A percentile compares a stretch with the other conserved stretches of the same genome.
Evolutionary conservation across 2,888 invertebrate species (phyloP).

Genomic region (Leptinotarsa juncta): DNA sequence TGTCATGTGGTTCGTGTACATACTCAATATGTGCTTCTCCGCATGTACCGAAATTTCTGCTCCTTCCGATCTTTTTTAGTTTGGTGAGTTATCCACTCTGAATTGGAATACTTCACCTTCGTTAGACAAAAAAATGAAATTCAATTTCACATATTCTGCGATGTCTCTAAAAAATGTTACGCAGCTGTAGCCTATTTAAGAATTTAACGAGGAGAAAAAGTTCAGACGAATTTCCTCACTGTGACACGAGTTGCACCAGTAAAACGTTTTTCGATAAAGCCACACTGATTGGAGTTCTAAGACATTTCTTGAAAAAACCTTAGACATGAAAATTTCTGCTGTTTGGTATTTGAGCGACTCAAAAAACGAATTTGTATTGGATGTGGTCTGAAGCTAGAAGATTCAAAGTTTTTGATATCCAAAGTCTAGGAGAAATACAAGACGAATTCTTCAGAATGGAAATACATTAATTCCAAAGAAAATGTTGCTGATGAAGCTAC

Average conservation of each 20-base stretch:
- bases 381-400: background rate
- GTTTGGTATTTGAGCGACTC: background rate
- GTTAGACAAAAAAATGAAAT: background rate
- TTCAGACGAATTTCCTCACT: constrained; percentile 6
- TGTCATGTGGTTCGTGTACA: no score
- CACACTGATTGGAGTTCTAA: constrained; percentile 12
- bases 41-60: no score
- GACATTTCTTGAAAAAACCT: background rate
- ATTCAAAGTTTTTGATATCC: background rate
- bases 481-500: background rate
- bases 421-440: background rate
- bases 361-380: background rate
- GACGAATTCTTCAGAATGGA: background rate
- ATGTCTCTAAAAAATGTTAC: constrained; percentile 23
- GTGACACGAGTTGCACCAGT: constrained; percentile 26
- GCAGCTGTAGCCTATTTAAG: constrained; percentile 23
- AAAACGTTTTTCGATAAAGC: constrained; percentile 25
- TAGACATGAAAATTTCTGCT: background rate
- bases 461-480: background rate
- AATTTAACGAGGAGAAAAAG: background rate
- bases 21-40: no score
- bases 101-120: background rate
- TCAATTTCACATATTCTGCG: constrained; percentile 25
- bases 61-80: no score
- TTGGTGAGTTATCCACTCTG: no score